phyloP scores from a whole-genome alignment of 1,140 invertebrate species.

The Hypsibius dujardini region DNA sequence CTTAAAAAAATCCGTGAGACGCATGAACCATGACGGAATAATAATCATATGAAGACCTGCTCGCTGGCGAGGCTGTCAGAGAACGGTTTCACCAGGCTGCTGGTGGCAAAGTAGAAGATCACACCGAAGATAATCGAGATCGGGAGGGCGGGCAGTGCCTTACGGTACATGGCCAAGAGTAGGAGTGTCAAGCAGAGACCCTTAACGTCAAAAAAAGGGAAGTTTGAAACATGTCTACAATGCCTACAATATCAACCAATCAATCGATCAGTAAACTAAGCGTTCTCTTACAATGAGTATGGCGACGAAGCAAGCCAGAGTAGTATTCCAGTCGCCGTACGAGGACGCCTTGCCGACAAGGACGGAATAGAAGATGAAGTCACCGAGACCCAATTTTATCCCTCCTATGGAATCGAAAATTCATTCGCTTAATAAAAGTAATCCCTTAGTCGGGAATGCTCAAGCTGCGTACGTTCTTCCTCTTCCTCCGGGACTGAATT shows the following conservation, averaged over 20 bases:
- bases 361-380: conserved; percentile 99
- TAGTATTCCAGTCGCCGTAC: conserved; percentile 98
- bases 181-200: conserved; percentile 83
- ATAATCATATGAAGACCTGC: conserved; percentile 69
- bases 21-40: not conserved
- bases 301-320: conserved; percentile 89
- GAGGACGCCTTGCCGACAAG: conserved; percentile 94
- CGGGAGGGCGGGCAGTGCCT: conserved; percentile 86
- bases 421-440: too few relatives aligned
- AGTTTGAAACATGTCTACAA: not conserved
- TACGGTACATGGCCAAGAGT: conserved; percentile 81
- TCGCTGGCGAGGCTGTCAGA: conserved; percentile 67
- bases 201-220: conserved; percentile 41
- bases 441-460: too few relatives aligned
- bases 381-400: conserved; percentile 89
- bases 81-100: conserved; percentile 77
- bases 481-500: too few relatives aligned
- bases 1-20: too few relatives aligned
- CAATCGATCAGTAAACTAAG: not conserved
- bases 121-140: conserved; percentile 95
- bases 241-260: too few relatives aligned
- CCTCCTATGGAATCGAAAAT: conserved; percentile 44
- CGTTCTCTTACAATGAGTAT: conserved; percentile 71
- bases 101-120: conserved; percentile 89
- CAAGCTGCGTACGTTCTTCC: too few relatives aligned